Base-by-base conservation (phyloP, 2,888 invertebrate genomes). In the Scaptomyza parva region DNA sequence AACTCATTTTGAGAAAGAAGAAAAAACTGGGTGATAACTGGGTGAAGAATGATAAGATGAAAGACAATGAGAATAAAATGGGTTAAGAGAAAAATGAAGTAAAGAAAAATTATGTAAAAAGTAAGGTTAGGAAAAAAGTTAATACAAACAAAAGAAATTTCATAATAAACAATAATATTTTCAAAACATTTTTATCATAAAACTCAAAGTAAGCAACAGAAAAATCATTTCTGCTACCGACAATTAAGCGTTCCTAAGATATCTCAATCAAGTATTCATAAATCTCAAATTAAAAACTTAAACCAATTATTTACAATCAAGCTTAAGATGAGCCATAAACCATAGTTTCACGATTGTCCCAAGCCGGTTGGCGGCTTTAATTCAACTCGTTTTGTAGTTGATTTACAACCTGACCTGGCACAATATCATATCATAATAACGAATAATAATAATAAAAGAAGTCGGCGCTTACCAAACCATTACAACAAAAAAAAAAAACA, bases 401-500 rank as follows among this genome's bases (percentile, higher is more conserved):
- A 83, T 85, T 83, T 87, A 83, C 62, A 66, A 76, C 82, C 86
- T 87, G 88, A 87, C 88, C 82, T 83, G 69, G 44, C 70, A 67
- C 82, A 82, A 86, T 70, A 86, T 57, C 35, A 43, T 22, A 48
- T 54, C 35, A 43, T 26, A 52, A 30, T 30, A 47, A 47, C 18
- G 28, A 28, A 28, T n/a, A 17, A 17, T 3, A 43, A 60, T 12
- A 83, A 66, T 50, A 55, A 57, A 45, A 51, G 45, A 48, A 37
- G 30, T 11, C n/a, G 26, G 12, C 8, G 24, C 14, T 5, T 24
- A 39, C 22, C 17, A 33, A n/a, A n/a, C 5, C 28, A 28, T 7
- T 24, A 24, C 24, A 24, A 24, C 6, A 24, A 24, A 24, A 24
- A 24, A 17, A 24, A 24, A 24, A 24, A 24, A 17, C 37, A 28